A percentile compares a stretch with the other conserved stretches of the same genome.
These are phyloP conservation scores for Jaculus jaculus DNA, from an alignment of 2,113 vertebrate species.

Conservation along the genomic window DNA sequence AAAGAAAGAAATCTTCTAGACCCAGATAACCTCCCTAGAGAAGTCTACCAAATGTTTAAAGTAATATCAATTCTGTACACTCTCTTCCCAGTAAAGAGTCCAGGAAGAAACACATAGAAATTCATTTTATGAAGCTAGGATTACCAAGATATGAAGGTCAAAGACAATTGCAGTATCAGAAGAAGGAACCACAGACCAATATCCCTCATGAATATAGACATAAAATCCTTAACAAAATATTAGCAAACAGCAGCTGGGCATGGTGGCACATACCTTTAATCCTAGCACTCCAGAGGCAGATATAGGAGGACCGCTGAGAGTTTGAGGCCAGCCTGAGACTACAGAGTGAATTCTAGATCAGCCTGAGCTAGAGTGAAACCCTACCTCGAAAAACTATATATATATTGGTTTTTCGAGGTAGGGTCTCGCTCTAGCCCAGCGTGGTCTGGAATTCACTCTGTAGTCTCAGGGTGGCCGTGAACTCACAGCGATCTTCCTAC, in stretches of 20 bases:
- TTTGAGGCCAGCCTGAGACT: too few relatives aligned
- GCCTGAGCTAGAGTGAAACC: too few relatives aligned
- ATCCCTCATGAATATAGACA: not conserved
- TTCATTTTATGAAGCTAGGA: conserved; percentile 21
- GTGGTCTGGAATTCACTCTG: too few relatives aligned
- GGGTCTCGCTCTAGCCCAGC: too few relatives aligned
- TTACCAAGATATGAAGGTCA: not conserved
- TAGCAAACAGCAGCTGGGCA: not conserved
- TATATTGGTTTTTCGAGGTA: too few relatives aligned
- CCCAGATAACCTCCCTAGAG: conserved; percentile 16
- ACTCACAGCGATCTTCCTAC: too few relatives aligned
- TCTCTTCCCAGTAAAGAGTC: conserved; percentile 30
- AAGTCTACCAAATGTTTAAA: conserved; percentile 52
- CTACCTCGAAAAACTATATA: too few relatives aligned
- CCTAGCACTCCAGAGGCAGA: too few relatives aligned
- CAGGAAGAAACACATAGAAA: not conserved
- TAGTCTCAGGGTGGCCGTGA: too few relatives aligned
- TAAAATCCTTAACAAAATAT: not conserved
- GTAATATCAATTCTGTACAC: conserved; percentile 10
- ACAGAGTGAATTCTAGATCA: too few relatives aligned
- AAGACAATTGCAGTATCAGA: not conserved
- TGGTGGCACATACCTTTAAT: too few relatives aligned
- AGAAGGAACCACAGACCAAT: not conserved
- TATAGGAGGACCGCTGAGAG: too few relatives aligned
- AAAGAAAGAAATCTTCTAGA: not conserved